A percentile compares a stretch with the other conserved stretches of the same genome.
These are phyloP conservation scores for Tuberolachnus salignus DNA, from an alignment of 2,888 invertebrate genomes.

Conservation along the genomic window DNA sequence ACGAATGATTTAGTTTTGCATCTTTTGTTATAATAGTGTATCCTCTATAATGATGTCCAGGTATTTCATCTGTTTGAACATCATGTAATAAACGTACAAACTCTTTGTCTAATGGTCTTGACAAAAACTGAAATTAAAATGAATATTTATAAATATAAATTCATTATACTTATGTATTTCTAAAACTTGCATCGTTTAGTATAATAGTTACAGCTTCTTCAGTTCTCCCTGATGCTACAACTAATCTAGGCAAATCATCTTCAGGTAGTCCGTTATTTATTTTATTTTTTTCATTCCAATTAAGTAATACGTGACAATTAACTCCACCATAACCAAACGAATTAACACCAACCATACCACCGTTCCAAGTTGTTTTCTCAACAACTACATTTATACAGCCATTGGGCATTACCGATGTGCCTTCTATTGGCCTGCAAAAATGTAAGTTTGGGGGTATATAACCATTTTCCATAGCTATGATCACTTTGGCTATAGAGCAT, in stretches of 20 bases:
- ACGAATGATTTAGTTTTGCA: slow-evolving; percentile 60
- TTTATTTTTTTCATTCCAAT: slow-evolving; percentile 69
- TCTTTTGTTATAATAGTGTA: slow-evolving; percentile 68
- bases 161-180: not conserved
- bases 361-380: slow-evolving; percentile 72
- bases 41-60: slow-evolving; percentile 77
- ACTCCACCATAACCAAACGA: slow-evolving; percentile 94
- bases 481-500: slow-evolving; percentile 81
- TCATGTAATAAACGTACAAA: slow-evolving; percentile 69
- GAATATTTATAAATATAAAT: too few relatives aligned
- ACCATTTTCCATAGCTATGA: slow-evolving; percentile 81
- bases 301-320: slow-evolving; percentile 76
- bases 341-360: slow-evolving; percentile 81
- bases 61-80: slow-evolving; percentile 63
- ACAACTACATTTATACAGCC: slow-evolving; percentile 75
- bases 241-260: slow-evolving; percentile 75
- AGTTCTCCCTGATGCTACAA: slow-evolving; percentile 79
- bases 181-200: slow-evolving; percentile 67
- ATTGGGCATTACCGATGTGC: slow-evolving; percentile 67
- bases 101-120: slow-evolving; percentile 70
- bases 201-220: slow-evolving; percentile 74
- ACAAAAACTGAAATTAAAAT: slow-evolving; percentile 63
- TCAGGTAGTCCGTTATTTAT: slow-evolving; percentile 69
- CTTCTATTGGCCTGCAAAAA: slow-evolving; percentile 69
- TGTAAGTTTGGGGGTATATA: slow-evolving; percentile 86